These are phyloP conservation scores for Tachypleus tridentatus DNA, from an alignment of 1,140 invertebrate species.

Conservation along the genomic window DNA sequence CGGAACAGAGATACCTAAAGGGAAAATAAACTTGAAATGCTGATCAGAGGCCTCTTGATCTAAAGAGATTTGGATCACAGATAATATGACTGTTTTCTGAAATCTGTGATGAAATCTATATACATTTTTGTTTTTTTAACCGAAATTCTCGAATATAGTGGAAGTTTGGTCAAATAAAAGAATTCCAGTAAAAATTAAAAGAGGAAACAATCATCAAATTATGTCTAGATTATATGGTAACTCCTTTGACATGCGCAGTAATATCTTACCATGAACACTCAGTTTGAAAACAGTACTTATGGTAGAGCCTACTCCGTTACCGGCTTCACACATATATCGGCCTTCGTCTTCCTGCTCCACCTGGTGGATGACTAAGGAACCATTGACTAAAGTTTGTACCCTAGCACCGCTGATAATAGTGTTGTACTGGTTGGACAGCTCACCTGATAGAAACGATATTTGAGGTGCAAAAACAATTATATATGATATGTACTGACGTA, in stretches of 20 bases:
- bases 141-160: not conserved
- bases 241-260: not conserved
- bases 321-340: conserved; percentile 40
- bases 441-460: not conserved
- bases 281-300: conserved; percentile 36
- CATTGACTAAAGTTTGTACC: conserved; percentile 19
- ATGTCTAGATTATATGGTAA: not conserved
- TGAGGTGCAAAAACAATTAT: not conserved
- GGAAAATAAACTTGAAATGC: too few relatives aligned
- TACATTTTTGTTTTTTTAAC: not conserved
- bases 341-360: conserved; percentile 27
- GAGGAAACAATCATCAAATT: not conserved
- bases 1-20: too few relatives aligned
- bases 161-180: not conserved
- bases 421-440: conserved; percentile 10
- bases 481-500: not conserved
- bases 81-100: not conserved
- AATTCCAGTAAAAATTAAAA: not conserved
- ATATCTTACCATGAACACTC: conserved; percentile 31
- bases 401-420: conserved; percentile 21
- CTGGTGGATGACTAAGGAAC: conserved; percentile 19
- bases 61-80: too few relatives aligned
- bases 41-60: too few relatives aligned
- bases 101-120: not conserved
- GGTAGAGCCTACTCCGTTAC: conserved; percentile 36